Base-by-base conservation (phyloP, 2,113 vertebrate genomes). In the Carassius carassius region DNA sequence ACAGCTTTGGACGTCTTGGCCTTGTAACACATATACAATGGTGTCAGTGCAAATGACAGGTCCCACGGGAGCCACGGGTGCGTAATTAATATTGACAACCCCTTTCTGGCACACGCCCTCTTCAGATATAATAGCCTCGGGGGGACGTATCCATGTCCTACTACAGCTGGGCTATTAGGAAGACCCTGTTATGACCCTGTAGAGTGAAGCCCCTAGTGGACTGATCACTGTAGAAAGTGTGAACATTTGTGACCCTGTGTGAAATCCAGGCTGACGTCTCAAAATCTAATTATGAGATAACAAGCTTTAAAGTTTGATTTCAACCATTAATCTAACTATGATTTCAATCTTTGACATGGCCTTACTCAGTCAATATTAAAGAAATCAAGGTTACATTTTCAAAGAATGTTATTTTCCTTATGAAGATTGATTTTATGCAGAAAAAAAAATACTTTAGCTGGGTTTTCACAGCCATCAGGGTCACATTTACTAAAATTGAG, bases 91-190 rank as follows among this genome's bases (percentile, higher is more conserved):
- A 81, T 81, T 69, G 79, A 81, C 79, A 81, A 65, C 60, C 41
- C 60, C 62, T 80, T 80, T 79, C 56, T 80, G 79, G 63, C 79
- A 54, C 63, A 69, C 79, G 79, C 79, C 79, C 62, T 51, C 79
- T 69, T n/a, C 78, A 80, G 60, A 80, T 47, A 81, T 54, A 81
- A 81, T 81, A 69, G 79, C 79, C 79, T 81, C 79, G 51, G 79
- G 62, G 79, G 79, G 79, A 51, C 44, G 5, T 80, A 80, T 80
- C 78, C 60, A 80, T 80, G 78, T 37, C 78, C 78, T 49, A 13
- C 58, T 80, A 80, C 78, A 80, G 78, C 58, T 80, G 78, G 78
- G 41, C 78, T 49, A 47, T 63, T 67, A 47, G 60, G 78, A 49
- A 17, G 60, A 80, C 60, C 78, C 60, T n/a, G 16, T 16, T 67